Conservation (phyloP, 2,797 vertebrate species). For the Eidolon dupreanum region DNA sequence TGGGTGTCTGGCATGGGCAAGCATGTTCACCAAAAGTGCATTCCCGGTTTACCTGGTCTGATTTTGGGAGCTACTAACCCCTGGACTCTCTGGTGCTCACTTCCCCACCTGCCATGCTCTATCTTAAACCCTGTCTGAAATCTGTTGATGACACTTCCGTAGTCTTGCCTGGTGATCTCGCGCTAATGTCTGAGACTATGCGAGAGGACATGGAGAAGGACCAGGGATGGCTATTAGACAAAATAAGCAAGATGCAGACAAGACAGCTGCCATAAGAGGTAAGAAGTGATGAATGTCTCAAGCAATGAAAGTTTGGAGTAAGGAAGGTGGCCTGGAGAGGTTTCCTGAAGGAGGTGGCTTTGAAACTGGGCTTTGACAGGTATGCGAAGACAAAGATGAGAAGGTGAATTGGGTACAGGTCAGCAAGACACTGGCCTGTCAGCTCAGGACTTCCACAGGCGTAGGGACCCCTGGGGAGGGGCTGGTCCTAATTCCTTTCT, state of each 20-base stretch:
- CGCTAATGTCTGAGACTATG: neutral
- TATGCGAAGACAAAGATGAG: neutral
- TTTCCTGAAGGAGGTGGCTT: neutral
- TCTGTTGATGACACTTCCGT: neutral
- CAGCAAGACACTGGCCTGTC: neutral
- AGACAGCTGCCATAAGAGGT: neutral
- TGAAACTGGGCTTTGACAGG: neutral
- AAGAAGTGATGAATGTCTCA: neutral
- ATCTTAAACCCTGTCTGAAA: neutral
- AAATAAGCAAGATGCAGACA: neutral
- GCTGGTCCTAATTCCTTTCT: neutral
- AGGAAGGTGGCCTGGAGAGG: neutral
- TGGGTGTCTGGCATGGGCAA: neutral
- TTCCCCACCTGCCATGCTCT: neutral
- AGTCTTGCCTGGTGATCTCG: neutral
- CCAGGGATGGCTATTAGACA: neutral
- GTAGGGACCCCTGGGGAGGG: neutral
- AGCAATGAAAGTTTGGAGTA: neutral
- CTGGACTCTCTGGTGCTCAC: neutral
- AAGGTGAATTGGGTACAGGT: neutral
- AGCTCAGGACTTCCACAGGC: neutral
- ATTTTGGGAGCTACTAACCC: neutral
- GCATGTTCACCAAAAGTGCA: neutral
- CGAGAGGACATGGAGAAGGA: neutral
- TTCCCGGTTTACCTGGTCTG: neutral